Evolutionary conservation across 2,888 invertebrate genomes (phyloP), one percentile per base, ranked within the genome.

Genomic region (Lepidocyrtinus sp.): DNA sequence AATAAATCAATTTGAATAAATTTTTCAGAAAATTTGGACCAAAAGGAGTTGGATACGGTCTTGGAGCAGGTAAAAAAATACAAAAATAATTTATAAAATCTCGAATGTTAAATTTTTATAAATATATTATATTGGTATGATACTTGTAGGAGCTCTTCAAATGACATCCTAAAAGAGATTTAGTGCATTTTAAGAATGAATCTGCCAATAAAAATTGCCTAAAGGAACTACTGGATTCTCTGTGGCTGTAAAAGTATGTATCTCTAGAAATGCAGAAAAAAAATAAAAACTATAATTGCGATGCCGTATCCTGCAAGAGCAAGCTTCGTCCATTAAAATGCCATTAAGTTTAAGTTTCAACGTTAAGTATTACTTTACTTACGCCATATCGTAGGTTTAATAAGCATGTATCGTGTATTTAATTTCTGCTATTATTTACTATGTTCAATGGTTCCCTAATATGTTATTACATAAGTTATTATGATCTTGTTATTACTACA

Each of bases 11-110:
- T 55, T 9, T 55, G 5, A 21, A 62, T 62, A 5, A 62, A 21
- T 62, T 62, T 7, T 21, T 21, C 22, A 62, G 22, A 88, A 94
- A 94, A 89, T 96, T 91, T 88, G 96, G 96, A 74, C 95, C 96
- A 50, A 95, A 94, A 89, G 96, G 96, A 86, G 95, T 95, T 87
- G 96, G 96, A 85, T 96, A 93, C 88, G 96, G 96, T 86, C 91
- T 96, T 91, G 96, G 96, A 87, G 96, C 96, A 89, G 96, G 96
- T 79, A 69, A 68, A 7, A 27, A 65, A 36, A 36, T 36, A 36
- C 12, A 36, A 9, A 36, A 9, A 36, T 36, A 36, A 36, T n/a
- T n/a, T n/a, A n/a, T n/a, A n/a, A n/a, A n/a, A n/a, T n/a, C n/a
- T n/a, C n/a, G n/a, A n/a, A n/a, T n/a, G n/a, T n/a, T n/a, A n/a